Conservation (phyloP, 2,888 invertebrate genomes). For the Megamerina dolium region DNA sequence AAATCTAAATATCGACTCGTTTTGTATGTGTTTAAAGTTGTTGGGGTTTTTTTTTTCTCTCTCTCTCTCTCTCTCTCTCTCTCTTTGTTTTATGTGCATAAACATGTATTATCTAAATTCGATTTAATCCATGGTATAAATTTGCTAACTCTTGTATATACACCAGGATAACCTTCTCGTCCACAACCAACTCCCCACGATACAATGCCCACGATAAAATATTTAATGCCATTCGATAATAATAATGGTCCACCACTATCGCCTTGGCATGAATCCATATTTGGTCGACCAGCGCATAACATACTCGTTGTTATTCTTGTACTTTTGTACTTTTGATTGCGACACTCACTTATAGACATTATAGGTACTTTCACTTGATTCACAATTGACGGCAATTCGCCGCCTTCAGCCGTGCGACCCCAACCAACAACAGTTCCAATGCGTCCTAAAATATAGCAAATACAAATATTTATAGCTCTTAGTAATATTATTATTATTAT, state of each 20-base stretch:
- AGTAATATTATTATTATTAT: not conserved
- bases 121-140: slow-evolving; percentile 65
- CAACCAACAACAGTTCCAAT: slow-evolving; percentile 76
- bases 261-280: slow-evolving; percentile 81
- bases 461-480: not conserved
- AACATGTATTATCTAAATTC: slow-evolving; percentile 68
- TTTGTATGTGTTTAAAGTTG: no score
- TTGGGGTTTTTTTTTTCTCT: no score
- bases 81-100: slow-evolving; percentile 54
- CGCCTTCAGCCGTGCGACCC: slow-evolving; percentile 79
- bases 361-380: slow-evolving; percentile 84
- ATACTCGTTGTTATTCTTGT: slow-evolving; percentile 76
- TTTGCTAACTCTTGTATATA: slow-evolving; percentile 51
- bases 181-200: slow-evolving; percentile 72
- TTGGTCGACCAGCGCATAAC: slow-evolving; percentile 77
- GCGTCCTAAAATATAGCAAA: slow-evolving; percentile 31
- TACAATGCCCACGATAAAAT: slow-evolving; percentile 76
- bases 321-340: slow-evolving; percentile 77
- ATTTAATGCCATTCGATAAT: slow-evolving; percentile 67
- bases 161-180: slow-evolving; percentile 52
- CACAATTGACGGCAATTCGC: slow-evolving; percentile 69
- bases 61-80: no score
- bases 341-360: slow-evolving; percentile 68
- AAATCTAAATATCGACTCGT: no score
- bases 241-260: slow-evolving; percentile 82